Conservation (phyloP, 1,140 invertebrate genomes). For the Lasioglossum baleicum region DNA sequence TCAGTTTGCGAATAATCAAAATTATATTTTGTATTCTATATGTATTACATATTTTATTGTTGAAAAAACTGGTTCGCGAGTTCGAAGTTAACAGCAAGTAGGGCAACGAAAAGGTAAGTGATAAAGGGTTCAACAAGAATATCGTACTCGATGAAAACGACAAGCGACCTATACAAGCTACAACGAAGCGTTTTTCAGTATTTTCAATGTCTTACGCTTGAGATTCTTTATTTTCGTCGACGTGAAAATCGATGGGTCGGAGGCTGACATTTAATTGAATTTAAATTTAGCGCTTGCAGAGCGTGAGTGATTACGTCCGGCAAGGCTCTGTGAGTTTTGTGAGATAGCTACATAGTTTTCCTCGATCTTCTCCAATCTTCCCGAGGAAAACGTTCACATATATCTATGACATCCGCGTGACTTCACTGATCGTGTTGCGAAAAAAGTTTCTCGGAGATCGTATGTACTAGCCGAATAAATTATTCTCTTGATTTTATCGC, state of each 20-base stretch:
- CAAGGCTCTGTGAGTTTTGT: constrained; percentile 22
- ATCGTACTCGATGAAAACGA: too few species aligned
- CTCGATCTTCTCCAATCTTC: constrained; percentile 19
- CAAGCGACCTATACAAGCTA: too few species aligned
- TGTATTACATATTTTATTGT: too few species aligned
- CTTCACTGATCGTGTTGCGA: constrained; percentile 17
- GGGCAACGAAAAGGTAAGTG: too few species aligned
- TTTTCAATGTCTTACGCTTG: too few species aligned
- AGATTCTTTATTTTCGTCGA: too few species aligned
- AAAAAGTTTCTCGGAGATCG: not conserved
- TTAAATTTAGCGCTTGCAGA: constrained; percentile 41
- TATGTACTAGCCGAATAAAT: not conserved
- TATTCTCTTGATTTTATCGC: not conserved
- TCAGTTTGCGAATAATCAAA: too few species aligned
- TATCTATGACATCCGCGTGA: constrained; percentile 38
- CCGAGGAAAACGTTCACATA: constrained; percentile 16
- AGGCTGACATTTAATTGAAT: constrained; percentile 29
- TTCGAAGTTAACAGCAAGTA: too few species aligned
- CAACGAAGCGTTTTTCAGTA: too few species aligned
- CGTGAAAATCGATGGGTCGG: not conserved
- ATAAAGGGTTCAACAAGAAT: too few species aligned
- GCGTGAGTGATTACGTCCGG: constrained; percentile 1
- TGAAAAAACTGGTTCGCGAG: too few species aligned
- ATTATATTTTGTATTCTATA: too few species aligned
- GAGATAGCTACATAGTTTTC: constrained; percentile 8